Base-by-base conservation (phyloP, 37 sponge, comb jelly and placozoan species). In the Cliona cf. orientalis region DNA sequence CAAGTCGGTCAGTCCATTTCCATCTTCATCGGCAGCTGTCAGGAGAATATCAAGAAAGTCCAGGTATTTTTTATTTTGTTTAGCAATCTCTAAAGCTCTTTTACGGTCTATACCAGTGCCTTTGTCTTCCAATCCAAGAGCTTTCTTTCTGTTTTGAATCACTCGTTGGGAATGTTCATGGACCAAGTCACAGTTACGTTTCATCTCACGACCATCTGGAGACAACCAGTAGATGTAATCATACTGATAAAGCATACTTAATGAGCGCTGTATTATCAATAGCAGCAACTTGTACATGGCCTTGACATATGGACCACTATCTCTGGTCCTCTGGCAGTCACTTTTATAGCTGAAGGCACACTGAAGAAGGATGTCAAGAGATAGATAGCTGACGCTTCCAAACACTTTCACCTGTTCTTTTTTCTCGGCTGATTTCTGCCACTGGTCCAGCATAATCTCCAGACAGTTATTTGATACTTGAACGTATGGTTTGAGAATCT, bases 31-130 rank as follows among this genome's bases (percentile, higher is more conserved):
- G 28, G 23, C 66, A 37, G 86, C 79, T 36, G 75, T 79, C n/a
- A 93, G 81, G 26, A 93, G 75, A 38, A 93, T 76, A 80, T 94
- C 95, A 46, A 87, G 72, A 71, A 87, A 91, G 60, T 91, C 88
- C 57, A 85, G 42, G 55, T 75, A 75, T 31, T 80, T 62, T 0
- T 66, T 2, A 23, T 6, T 40, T 40, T 55, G 29, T 49, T 71
- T 11, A 45, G 63, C 12, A 12, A 61, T 28, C 23, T 61, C 28
- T 12, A 25, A 6, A n/a, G 6, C 0, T 4, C 21, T 46, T 28
- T 26, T 49, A 34, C 46, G 9, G 25, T 43, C 46, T 5, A 1
- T 28, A 2, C 31, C 21, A n/a, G 14, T 17, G 6, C 42, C 59
- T 56, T 67, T 56, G 14, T 34, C 34, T 12, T 7, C 34, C 19